These are phyloP conservation scores for Diploscapter pachys DNA, from an alignment of 1,140 invertebrate genomes.

Conservation along the genomic window DNA sequence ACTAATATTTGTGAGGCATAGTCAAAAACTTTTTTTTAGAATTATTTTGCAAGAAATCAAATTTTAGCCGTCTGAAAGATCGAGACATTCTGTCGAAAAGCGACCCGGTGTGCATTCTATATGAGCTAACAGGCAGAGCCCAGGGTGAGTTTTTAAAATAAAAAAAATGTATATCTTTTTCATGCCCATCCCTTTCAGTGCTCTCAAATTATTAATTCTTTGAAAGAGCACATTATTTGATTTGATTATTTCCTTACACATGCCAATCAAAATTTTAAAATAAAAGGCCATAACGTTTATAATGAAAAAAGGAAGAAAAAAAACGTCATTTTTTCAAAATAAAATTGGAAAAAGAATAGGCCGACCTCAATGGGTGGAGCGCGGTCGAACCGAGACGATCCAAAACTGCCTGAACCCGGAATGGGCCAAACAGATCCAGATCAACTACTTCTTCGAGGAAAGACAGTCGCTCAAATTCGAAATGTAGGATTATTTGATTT, in stretches of 20 bases:
- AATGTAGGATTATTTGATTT: constrained; percentile 54
- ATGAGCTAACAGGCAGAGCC: constrained; percentile 15
- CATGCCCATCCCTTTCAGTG: not conserved
- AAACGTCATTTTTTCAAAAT: not conserved
- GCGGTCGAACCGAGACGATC: constrained; percentile 65
- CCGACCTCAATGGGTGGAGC: constrained; percentile 46
- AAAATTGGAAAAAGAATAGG: not conserved
- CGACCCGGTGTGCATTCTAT: constrained; percentile 52
- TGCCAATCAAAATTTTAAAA: not conserved
- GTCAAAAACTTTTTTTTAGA: no score
- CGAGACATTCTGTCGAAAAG: constrained; percentile 48
- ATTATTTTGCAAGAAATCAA: constrained; percentile 36
- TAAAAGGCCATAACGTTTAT: not conserved
- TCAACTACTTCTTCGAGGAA: constrained; percentile 66
- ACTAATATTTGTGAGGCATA: no score
- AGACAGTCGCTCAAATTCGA: constrained; percentile 61
- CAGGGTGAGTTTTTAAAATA: not conserved
- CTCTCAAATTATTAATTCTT: not conserved
- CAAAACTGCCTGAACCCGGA: constrained; percentile 65
- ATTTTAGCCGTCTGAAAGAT: constrained; percentile 33
- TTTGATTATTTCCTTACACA: not conserved
- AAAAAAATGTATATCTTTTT: not conserved
- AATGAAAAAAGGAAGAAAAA: not conserved
- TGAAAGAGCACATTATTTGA: not conserved
- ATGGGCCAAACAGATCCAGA: constrained; percentile 64